Evolutionary conservation across 2,113 vertebrate species (phyloP).

Genomic region (crab-eating macaque (Macaca fascicularis)): T2T-MFA8v1.1 NC_088386.1:77039001-77039500

Average conservation of each 20-base stretch:
- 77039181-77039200: neutral
- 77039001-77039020: neutral
- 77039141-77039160: neutral
- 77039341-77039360: slow-evolving; percentile 92
- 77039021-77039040: fast-evolving
- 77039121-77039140: neutral
- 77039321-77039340: neutral
- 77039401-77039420: slow-evolving; percentile 89
- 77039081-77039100: fast-evolving
- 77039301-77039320: neutral
- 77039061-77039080: fast-evolving
- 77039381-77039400: slow-evolving; percentile 93
- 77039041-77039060: neutral
- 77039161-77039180: neutral
- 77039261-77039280: neutral
- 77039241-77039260: neutral
- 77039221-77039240: neutral
- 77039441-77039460: neutral
- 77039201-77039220: neutral
- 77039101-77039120: too few relatives aligned
- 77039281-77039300: slow-evolving; percentile 4
- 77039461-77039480: neutral
- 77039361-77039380: slow-evolving; percentile 89
- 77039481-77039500: neutral
- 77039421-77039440: slow-evolving; percentile 88